These are phyloP conservation scores for Accipiter cooperii DNA, from an alignment of 2,113 vertebrate species.

Conservation along the genomic window DNA sequence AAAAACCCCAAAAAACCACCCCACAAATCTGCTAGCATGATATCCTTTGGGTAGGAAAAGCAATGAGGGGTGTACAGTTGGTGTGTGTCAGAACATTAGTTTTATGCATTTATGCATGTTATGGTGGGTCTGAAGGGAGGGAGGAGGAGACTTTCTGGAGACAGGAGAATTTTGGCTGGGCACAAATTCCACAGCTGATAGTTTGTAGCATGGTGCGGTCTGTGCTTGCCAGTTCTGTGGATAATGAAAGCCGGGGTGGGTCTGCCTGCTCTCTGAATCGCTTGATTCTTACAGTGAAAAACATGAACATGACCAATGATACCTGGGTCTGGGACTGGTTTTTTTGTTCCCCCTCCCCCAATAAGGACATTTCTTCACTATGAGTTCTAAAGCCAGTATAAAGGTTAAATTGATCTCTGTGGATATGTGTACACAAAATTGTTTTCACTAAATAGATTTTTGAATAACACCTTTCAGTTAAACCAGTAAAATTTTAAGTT, in stretches of 20 bases:
- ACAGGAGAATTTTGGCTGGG: background rate
- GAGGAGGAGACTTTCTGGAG: background rate
- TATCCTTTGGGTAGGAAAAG: background rate
- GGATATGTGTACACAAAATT: background rate
- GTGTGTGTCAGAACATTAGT: background rate
- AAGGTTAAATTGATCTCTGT: background rate
- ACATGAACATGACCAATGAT: background rate
- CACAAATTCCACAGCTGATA: background rate
- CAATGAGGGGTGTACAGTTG: background rate
- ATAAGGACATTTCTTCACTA: background rate
- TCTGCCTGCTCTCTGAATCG: background rate
- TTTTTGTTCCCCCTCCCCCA: no score
- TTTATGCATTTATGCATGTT: background rate
- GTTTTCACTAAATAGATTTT: background rate
- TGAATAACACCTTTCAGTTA: background rate
- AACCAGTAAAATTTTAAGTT: background rate
- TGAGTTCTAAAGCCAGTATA: background rate
- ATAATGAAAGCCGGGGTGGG: background rate
- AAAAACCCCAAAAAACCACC: background rate
- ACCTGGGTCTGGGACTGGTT: background rate
- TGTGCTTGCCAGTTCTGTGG: background rate
- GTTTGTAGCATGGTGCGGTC: rapidly evolving
- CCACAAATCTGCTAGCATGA: background rate
- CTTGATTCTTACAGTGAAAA: background rate
- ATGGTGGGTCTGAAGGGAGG: background rate